Base-by-base conservation (phyloP, 1,140 invertebrate genomes). In the Bombus huntii region DNA sequence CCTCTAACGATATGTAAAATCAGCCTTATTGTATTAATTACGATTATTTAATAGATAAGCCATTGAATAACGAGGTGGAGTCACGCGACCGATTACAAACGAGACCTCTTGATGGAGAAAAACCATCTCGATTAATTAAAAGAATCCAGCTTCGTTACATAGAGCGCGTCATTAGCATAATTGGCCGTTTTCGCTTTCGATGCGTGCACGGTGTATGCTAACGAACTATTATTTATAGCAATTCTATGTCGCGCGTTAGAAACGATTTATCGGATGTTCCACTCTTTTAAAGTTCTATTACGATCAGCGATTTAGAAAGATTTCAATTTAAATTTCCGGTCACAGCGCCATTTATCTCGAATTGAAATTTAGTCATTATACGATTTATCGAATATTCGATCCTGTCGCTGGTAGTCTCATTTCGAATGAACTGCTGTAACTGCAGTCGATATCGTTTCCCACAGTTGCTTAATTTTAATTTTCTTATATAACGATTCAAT, bases 371-470 rank as follows among this genome's bases (percentile, higher is more conserved):
- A 74, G 57, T 83, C 86, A 74, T 83, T 44, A 78, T 28, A 10
- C 47, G 75, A 88, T 83, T 83, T 44, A 31, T 31, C 25, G 79
- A 44, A 65, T 34, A 79, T 83, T 62, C 53, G 47, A 6, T 39
- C 18, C 28, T 8, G 65, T 62, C 47, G 15, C 9, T 10, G 34
- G 15, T 37, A 6, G 3, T 86, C 57, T 57, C 73, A 39, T 39
- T 70, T 34, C 18, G 3, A 53, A 68, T 44, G 3, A 44, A 42
- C 80, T 86, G 15, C 31, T 9, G 59, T 82, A 86, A 31, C 87
- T 62, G 18, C 81, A 1, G 76, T 65, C 73, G 81, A 85, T 87
- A 88, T 15, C 3, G 28, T 81, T 88, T 85, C 81, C 79, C 86
- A 84, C 86, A 59, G 71, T 75, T 44, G 66, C 13, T 71, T 8